phyloP scores from a whole-genome alignment of 2,113 vertebrate genomes.

The Semicossyphus pulcher region DNA sequence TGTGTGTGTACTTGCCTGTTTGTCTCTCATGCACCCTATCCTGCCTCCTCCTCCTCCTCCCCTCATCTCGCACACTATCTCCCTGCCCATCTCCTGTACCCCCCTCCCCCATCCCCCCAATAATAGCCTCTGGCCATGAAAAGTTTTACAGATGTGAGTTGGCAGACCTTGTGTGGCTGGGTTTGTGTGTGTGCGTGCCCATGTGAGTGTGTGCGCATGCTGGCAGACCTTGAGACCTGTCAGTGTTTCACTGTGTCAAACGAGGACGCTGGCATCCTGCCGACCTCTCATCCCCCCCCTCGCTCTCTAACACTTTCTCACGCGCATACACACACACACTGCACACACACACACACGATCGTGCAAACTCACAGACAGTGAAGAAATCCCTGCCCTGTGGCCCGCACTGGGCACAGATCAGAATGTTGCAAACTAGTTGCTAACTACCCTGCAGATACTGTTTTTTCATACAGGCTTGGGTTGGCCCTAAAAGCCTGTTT shows the following conservation, averaged over 20 bases:
- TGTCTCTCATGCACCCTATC: constrained; percentile 33
- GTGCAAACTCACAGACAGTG: constrained; percentile 12
- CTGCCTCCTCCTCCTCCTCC: constrained; percentile 21
- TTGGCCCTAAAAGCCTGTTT: constrained; percentile 41
- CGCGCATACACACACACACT: background rate
- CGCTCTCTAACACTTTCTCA: background rate
- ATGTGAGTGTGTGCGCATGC: constrained; percentile 22
- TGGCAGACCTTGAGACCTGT: constrained; percentile 82
- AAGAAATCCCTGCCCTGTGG: constrained; percentile 31
- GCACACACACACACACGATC: constrained; percentile 9
- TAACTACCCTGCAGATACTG: constrained; percentile 51
- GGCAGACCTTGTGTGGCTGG: constrained; percentile 71
- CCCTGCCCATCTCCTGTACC: background rate
- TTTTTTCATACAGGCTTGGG: constrained; percentile 32
- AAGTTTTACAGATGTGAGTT: constrained; percentile 81
- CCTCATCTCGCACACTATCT: constrained; percentile 4
- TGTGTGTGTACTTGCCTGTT: constrained; percentile 54
- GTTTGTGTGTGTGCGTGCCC: constrained; percentile 22
- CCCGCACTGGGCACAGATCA: constrained; percentile 39
- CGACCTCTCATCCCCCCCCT: constrained; percentile 13
- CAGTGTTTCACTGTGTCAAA: constrained; percentile 78
- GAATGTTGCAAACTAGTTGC: constrained; percentile 39
- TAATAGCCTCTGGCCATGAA: constrained; percentile 78
- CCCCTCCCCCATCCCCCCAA: constrained; percentile 28
- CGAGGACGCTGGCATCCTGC: constrained; percentile 71